phyloP scores from a whole-genome alignment of 2,113 vertebrate genomes.

The Thamnaconus septentrionalis region DNA sequence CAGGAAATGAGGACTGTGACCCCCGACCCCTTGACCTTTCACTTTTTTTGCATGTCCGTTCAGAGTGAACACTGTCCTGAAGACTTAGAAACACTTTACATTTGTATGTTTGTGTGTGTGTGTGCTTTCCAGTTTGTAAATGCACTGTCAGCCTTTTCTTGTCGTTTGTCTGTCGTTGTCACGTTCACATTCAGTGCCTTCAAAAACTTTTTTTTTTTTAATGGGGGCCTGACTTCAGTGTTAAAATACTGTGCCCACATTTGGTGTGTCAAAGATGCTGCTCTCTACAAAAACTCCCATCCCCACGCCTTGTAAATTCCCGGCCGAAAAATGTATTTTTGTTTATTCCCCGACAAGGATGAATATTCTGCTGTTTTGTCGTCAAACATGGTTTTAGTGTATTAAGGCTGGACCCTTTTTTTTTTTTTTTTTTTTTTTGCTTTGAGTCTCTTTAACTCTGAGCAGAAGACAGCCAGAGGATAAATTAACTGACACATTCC shows the following conservation, averaged over 20 bases:
- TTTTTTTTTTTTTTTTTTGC: conserved; percentile 34
- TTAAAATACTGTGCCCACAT: conserved; percentile 60
- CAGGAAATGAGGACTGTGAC: conserved; percentile 78
- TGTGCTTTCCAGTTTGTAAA: conserved; percentile 28
- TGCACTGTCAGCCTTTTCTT: conserved; percentile 28
- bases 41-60: conserved; percentile 11
- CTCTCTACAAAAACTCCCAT: conserved; percentile 40
- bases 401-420: conserved; percentile 73
- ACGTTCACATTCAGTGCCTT: conserved; percentile 48
- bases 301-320: conserved; percentile 32
- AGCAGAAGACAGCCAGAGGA: conserved; percentile 49
- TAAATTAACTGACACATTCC: conserved; percentile 38
- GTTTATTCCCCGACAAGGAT: conserved; percentile 45
- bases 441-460: conserved; percentile 49
- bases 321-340: conserved; percentile 33
- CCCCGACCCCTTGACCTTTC: not conserved
- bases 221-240: conserved; percentile 51
- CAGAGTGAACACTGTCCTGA: conserved; percentile 31
- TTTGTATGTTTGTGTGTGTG: too few species aligned
- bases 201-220: not conserved
- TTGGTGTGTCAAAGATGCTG: conserved; percentile 62
- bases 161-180: conserved; percentile 45
- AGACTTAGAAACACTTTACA: conserved; percentile 37
- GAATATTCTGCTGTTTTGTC: conserved; percentile 53
- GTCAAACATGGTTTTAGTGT: conserved; percentile 50